Conservation (phyloP, 2,888 invertebrate genomes). For the Leptinotarsa juncta region DNA sequence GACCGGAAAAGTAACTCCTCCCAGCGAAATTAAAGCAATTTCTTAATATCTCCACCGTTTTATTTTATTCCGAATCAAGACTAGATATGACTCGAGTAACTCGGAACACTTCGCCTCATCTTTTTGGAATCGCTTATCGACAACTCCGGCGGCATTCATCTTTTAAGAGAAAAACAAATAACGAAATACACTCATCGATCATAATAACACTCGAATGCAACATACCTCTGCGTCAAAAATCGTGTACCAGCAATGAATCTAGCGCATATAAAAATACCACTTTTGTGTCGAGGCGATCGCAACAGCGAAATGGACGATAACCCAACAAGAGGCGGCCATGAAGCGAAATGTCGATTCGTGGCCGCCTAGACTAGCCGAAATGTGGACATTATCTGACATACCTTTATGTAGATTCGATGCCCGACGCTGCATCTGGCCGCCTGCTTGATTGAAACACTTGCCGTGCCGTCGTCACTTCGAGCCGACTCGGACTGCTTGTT, state of each 20-base stretch:
- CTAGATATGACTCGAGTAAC: too few species aligned
- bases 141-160: neutral
- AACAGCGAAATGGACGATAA: constrained; percentile 15
- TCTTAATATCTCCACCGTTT: too few species aligned
- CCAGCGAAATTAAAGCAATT: too few species aligned
- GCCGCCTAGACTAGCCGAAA: constrained; percentile 8
- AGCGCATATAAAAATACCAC: constrained; percentile 6
- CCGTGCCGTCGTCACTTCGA: constrained; percentile 1
- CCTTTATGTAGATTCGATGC: constrained; percentile 72
- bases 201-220: neutral
- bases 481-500: neutral
- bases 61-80: too few species aligned
- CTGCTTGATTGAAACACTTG: constrained; percentile 27
- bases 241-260: neutral
- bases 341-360: constrained; percentile 16
- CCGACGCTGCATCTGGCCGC: constrained; percentile 68
- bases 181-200: neutral
- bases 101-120: too few species aligned
- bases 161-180: neutral
- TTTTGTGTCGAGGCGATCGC: constrained; percentile 3
- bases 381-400: constrained; percentile 55
- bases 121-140: neutral
- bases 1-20: too few species aligned
- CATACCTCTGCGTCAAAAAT: constrained; percentile 18
- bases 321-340: constrained; percentile 26